Conservation (phyloP, 2,888 invertebrate species). For the Oithona nana region DNA sequence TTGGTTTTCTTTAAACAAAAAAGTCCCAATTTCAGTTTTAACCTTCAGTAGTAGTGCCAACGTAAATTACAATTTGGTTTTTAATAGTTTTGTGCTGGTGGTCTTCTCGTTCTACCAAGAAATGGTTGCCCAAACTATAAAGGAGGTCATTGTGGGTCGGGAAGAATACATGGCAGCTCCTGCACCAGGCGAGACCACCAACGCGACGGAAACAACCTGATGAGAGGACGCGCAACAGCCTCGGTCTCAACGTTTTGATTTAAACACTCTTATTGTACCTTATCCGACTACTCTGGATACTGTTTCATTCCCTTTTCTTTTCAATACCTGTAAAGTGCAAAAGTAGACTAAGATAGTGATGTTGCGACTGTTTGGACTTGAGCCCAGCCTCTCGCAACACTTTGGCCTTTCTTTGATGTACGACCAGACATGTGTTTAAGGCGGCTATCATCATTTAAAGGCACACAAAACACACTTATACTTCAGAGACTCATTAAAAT, state of each 20-base stretch:
- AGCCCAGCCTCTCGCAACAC: background rate
- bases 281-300: no score
- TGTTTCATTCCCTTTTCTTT: no score
- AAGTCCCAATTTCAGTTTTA: no score
- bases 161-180: background rate
- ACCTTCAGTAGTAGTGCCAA: no score
- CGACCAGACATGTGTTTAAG: background rate
- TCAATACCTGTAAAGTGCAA: background rate
- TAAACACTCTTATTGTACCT: no score
- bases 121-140: background rate
- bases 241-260: no score
- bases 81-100: background rate
- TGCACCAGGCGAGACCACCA: background rate
- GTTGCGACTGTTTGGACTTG: background rate
- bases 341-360: background rate
- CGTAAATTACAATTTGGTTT: no score
- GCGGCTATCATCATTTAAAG: background rate
- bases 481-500: no score
- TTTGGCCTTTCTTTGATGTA: background rate
- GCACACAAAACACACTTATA: background rate
- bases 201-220: background rate
- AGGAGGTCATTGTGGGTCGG: background rate
- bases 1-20: no score
- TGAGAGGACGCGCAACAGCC: no score
- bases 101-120: slow-evolving; percentile 8